Conservation (phyloP, 2,888 invertebrate genomes). For the Lasius fuliginosus region DNA sequence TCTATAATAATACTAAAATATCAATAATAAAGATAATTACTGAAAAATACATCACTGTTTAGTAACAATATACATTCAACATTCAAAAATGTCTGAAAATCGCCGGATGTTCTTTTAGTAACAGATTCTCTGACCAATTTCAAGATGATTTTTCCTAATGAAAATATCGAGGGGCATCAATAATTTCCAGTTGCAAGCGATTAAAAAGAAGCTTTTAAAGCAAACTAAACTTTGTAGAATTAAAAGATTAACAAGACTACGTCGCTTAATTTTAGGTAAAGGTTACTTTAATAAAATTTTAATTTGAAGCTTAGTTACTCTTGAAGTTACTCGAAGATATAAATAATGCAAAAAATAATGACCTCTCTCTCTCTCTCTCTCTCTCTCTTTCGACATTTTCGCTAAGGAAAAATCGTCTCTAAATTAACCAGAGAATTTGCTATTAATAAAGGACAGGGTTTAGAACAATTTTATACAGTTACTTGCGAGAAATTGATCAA, state of each 20-base stretch:
- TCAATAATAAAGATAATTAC: slow-evolving; percentile 3
- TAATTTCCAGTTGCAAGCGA: not conserved
- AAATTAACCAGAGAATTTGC: not conserved
- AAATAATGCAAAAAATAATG: not conserved
- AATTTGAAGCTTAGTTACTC: not conserved
- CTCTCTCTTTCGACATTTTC: no score
- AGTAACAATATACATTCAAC: no score
- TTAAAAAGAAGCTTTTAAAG: not conserved
- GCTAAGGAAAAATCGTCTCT: no score
- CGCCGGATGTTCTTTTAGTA: not conserved
- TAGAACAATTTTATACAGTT: not conserved
- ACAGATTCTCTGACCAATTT: not conserved
- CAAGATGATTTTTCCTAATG: not conserved
- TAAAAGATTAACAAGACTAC: not conserved
- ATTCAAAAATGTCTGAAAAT: not conserved
- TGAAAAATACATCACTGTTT: not conserved
- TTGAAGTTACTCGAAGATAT: not conserved
- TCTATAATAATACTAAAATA: not conserved
- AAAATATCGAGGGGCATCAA: not conserved
- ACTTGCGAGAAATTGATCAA: not conserved
- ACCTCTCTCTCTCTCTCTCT: no score
- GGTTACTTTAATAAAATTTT: slow-evolving; percentile 1
- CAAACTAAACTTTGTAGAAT: not conserved
- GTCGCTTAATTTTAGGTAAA: slow-evolving; percentile 1
- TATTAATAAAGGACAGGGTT: not conserved